Percentiles rank a stretch among this genome's conserved stretches.
These are phyloP conservation scores for Neria commutata DNA, from an alignment of 2,888 invertebrate species.

Conservation along the genomic window DNA sequence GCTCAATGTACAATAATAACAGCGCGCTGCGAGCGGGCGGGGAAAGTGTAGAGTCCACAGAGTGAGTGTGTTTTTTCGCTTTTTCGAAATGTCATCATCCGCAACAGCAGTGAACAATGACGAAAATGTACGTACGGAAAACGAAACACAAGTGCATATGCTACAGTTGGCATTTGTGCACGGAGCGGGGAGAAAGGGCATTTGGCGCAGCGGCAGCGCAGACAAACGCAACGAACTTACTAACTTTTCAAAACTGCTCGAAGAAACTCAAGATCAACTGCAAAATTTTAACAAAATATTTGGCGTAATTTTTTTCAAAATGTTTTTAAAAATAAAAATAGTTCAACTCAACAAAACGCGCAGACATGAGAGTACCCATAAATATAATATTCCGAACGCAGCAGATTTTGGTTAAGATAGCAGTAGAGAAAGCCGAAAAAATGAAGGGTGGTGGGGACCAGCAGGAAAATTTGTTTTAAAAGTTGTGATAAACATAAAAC, in stretches of 20 bases:
- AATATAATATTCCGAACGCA: no score
- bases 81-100: neutral
- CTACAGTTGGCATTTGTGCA: neutral
- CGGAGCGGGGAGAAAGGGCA: neutral
- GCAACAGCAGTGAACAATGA: constrained; percentile 1
- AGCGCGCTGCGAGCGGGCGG: neutral
- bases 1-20: neutral
- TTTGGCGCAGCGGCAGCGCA: neutral
- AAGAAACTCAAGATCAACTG: no score
- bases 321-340: neutral
- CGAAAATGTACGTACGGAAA: neutral
- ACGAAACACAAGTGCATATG: neutral
- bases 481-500: no score
- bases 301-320: neutral
- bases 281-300: neutral
- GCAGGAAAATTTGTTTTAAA: no score
- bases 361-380: no score
- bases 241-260: neutral
- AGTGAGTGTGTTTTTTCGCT: neutral
- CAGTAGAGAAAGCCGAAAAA: no score
- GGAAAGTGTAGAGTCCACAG: neutral
- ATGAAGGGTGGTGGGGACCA: no score
- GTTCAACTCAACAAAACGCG: no score
- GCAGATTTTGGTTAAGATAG: no score
- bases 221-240: neutral